phyloP scores from a whole-genome alignment of 2,797 vertebrate genomes.

The Coracias cyanogaster region DNA sequence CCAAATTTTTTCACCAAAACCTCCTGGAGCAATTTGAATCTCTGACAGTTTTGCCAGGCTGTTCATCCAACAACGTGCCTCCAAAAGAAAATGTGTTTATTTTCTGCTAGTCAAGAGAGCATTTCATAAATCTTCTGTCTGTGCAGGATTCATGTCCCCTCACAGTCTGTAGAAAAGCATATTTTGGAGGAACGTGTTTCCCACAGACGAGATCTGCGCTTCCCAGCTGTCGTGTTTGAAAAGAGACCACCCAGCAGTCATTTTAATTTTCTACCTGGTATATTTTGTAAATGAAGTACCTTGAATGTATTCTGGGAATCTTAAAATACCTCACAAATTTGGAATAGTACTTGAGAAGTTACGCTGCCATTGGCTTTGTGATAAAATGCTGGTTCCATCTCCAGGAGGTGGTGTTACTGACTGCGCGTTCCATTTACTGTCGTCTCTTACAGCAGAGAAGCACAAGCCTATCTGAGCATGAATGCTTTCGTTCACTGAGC shows the following conservation, averaged over 20 bases:
- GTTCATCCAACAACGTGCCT: background rate
- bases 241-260: fast-evolving
- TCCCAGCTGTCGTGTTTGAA: background rate
- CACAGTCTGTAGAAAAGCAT: background rate
- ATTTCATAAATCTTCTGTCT: background rate
- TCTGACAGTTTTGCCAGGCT: background rate
- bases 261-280: background rate
- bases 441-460: background rate
- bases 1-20: background rate
- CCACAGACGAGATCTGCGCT: background rate
- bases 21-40: background rate
- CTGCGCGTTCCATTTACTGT: background rate
- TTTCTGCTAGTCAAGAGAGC: background rate
- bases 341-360: background rate
- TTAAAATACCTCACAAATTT: background rate
- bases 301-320: background rate
- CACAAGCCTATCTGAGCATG: background rate
- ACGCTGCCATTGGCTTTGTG: background rate
- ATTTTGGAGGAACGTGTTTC: background rate
- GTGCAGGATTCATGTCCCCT: background rate
- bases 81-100: background rate
- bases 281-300: background rate
- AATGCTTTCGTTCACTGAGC: background rate
- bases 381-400: background rate
- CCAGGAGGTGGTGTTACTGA: background rate